Evolutionary conservation across 2,888 invertebrate species (phyloP), one percentile per base, ranked within the genome.

Genomic region (Drosophila diplacantha): DNA sequence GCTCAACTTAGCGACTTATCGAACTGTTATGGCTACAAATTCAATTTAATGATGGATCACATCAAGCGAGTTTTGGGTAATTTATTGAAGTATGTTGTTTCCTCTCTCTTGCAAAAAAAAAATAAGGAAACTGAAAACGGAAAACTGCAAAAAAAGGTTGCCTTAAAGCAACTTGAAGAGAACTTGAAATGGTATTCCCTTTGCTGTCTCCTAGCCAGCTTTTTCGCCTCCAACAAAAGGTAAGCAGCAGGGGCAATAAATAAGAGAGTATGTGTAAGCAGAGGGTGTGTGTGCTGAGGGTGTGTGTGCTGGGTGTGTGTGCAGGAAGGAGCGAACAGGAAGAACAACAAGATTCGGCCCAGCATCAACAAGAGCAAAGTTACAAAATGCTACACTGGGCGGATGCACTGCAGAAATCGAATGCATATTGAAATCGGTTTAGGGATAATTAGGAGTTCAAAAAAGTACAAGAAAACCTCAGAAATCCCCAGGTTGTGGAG

Each of bases 161-260:
- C 34, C 29, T 24, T 58, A 35, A 58, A 43, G 58, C 34, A 59
- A 32, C 43, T 37, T 24, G 31, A 44, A 58, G 24, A 24, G 18
- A 24, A 58, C 58, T 58, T 58, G 29, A 58, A 58, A 58, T 58
- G 29, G 43, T 58, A 31, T 58, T 22, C 53, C 35, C 53, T 53
- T 38, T 54, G 55, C 53, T 31, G 54, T 37, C 38, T 47, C 29
- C 12, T 18, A 24, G 58, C 35, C 58, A 14, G 16, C 41, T 9
- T 29, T 31, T 31, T 18, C 44, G 20, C 14, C 44, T 29, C 26
- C 32, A 57, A 29, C 58, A 58, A 58, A 58, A 43, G 55, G 58
- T 43, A 44, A 58, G 58, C 58, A 31, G 58, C 14, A 43, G 43
- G 59, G 57, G 43, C 58, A 59, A 58, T 58, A 58, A 58, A 58